Evolutionary conservation across 2,888 invertebrate genomes (phyloP).

Genomic region (Nephrotoma flavescens): DNA sequence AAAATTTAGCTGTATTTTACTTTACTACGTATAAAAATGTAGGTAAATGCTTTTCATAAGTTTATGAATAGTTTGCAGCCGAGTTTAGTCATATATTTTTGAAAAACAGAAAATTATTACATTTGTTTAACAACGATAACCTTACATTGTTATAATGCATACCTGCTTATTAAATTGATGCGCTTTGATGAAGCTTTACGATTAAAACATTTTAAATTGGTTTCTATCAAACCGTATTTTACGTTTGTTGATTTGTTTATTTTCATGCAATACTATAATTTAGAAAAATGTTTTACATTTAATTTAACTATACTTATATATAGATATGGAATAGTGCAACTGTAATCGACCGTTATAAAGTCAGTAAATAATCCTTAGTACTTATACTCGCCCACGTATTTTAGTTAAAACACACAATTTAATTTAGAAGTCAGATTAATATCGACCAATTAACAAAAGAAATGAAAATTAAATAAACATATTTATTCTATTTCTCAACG

Average conservation of each 20-base stretch:
- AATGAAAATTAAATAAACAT: neutral
- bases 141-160: neutral
- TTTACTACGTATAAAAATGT: neutral
- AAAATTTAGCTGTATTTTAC: no score
- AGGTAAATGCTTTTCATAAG: neutral
- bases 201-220: neutral
- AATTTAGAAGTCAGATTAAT: neutral
- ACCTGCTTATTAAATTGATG: neutral
- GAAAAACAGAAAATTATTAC: neutral
- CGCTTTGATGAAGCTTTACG: neutral
- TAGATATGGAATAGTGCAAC: no score
- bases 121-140: neutral
- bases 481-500: neutral
- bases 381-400: neutral
- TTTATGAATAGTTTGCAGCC: neutral
- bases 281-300: neutral
- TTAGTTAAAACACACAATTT: neutral
- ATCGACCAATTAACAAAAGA: neutral
- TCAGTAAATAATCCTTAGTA: neutral
- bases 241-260: neutral
- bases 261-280: neutral
- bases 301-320: no score
- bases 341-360: neutral
- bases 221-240: neutral
- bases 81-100: neutral